Evolutionary conservation across 2,113 vertebrate genomes (phyloP), one percentile per base, ranked within the genome.

Genomic region (Caloenas nicobarica): DNA sequence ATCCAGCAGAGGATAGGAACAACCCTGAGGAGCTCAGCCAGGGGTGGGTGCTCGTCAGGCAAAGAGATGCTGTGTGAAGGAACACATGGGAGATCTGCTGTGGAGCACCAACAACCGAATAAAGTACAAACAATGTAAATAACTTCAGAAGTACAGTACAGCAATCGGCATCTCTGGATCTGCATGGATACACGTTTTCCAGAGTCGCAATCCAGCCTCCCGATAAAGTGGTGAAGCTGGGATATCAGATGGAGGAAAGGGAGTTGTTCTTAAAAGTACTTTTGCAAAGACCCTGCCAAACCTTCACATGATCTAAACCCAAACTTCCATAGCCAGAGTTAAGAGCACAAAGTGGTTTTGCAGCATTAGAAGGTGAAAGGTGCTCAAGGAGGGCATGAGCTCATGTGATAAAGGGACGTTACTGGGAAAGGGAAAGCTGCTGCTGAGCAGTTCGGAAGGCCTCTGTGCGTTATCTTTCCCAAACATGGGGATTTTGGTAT

Each of bases 281-380:
- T 91, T 89, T 46, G 51, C 21, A 77, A 34, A 74, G 64, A 36
- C 60, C 62, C 34, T 66, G 44, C 2, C 0, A 44, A 56, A 90
- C 26, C 34, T 28, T 80, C 36, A 9, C 0, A 0, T 42, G 56
- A 40, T 34, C 36, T 62, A 56, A 71, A 11, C 42, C 48, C 83
- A 79, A 81, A 68, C 14, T 86, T 69, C 57, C 13, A 0, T 16
- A 2, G 3, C 50, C 68, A 40, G 79, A 68, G n/a, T 58, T 93
- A 90, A 94, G 83, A 94, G 83, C 95, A 96, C 86, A 69, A 40
- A 48, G 88, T n/a, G 95, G 91, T 83, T 93, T 96, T 66, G 93
- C 94, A 93, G 93, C 94, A 81, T 64, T 34, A 71, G 62, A 51
- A 90, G 70, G 80, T 64, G 83, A 86, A 94, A 95, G 48, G 79